Evolutionary conservation across 2,888 invertebrate species (phyloP).

Genomic region (Apodemia duryi): DNA sequence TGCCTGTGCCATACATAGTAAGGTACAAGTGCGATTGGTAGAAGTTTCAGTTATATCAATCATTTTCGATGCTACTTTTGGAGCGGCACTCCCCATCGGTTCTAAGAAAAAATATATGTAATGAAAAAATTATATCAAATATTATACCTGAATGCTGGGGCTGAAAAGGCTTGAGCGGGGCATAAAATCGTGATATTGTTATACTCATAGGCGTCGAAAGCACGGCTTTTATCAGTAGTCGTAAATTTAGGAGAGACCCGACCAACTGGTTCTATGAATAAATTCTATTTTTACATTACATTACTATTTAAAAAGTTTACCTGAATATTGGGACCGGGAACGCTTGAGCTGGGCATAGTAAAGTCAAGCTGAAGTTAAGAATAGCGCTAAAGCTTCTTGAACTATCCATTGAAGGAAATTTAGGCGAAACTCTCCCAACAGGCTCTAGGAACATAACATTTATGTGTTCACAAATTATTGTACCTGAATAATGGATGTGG

Average conservation of each 20-base stretch:
- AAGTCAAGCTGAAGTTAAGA: slow-evolving; percentile 75
- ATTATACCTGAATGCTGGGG: slow-evolving; percentile 81
- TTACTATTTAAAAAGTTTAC: slow-evolving; percentile 59
- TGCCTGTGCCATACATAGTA: slow-evolving; percentile 83
- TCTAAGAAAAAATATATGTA: slow-evolving; percentile 67
- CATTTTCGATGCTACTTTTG: slow-evolving; percentile 81
- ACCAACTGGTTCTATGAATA: slow-evolving; percentile 82
- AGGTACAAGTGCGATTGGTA: slow-evolving; percentile 52
- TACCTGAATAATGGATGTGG: slow-evolving; percentile 88
- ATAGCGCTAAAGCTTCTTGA: slow-evolving; percentile 80
- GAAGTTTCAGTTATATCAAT: slow-evolving; percentile 67
- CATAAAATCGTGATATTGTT: slow-evolving; percentile 81
- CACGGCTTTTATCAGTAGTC: slow-evolving; percentile 81
- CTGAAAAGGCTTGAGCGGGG: slow-evolving; percentile 88
- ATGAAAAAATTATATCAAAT: slow-evolving; percentile 27
- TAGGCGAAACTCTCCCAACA: slow-evolving; percentile 81
- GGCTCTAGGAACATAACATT: slow-evolving; percentile 76
- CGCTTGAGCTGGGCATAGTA: slow-evolving; percentile 87
- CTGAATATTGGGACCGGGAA: slow-evolving; percentile 87
- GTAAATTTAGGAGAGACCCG: slow-evolving; percentile 84
- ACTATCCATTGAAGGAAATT: slow-evolving; percentile 82
- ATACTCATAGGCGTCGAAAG: slow-evolving; percentile 77
- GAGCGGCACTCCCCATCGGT: slow-evolving; percentile 84
- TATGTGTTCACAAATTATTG: slow-evolving; percentile 40
- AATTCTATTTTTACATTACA: slow-evolving; percentile 24